Base-by-base conservation (phyloP, 2,888 invertebrate genomes). In the Bugulina stolonifera region DNA sequence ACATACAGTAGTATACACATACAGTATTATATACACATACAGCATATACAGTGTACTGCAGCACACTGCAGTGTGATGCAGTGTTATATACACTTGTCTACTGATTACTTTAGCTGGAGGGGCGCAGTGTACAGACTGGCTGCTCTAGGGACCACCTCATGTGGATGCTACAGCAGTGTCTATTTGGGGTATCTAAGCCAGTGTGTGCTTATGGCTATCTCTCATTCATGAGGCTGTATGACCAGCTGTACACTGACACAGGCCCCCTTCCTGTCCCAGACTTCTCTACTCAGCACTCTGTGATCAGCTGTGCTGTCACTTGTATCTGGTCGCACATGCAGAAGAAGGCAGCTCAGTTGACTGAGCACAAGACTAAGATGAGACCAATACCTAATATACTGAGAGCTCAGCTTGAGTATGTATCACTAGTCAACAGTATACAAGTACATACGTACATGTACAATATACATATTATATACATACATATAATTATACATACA, bases 151-250 rank as follows among this genome's bases (percentile, higher is more conserved):
- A 97, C 85, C 95, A 98, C 80, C 86, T 99, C n/a, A 98, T 99
- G 97, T 98, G 98, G 97, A 92, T 95, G 27, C 86, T 98, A 25
- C 86, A 99, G 58, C 98, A 99, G 86, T 97, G 95, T 80, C 93
- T 98, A 78, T 96, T 97, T 0, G 96, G 96, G 70, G 23, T 70
- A 10, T 27, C 25, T 34, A 64, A 64, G 32, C 22, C 27, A 27
- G 25, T 27, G 5, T 14, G 52, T 25, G 52, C 70, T 14, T 70
- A 70, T 25, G 52, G 32, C 10, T 94, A 94, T 80, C 85, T 94
- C 75, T 93, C 94, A 0, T 93, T 96, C 74, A 89, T 96, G 78
- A 91, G 92, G 81, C 87, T 97, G 18, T 94, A 94, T 83, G 95
- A 96, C 84, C 86, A 95, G 35, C 86, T 98, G 1, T 98, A 96